Conservation (phyloP, 2,888 invertebrate genomes). For the Spodoptera picta region DNA sequence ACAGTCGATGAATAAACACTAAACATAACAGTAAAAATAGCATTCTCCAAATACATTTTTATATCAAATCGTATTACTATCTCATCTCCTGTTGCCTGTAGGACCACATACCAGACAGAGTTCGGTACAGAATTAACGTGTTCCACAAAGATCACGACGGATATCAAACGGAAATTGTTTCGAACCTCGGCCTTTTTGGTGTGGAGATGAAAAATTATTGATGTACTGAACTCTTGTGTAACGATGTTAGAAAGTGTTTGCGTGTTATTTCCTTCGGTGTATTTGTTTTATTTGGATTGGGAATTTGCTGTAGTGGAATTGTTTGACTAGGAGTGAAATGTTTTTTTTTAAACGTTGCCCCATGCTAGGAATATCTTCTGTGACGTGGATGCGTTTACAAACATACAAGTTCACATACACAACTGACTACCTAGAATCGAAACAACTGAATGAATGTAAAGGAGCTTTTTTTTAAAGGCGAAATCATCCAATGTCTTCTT, state of each 20-base stretch:
- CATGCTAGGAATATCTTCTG: no score
- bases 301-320: not conserved
- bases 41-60: conserved; percentile 5
- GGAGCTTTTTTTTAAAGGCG: no score
- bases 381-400: no score
- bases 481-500: no score
- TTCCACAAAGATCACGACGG: conserved; percentile 33
- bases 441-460: no score
- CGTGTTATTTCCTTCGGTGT: not conserved
- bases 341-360: no score
- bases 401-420: no score
- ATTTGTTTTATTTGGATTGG: not conserved
- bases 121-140: conserved; percentile 26
- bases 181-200: conserved; percentile 34
- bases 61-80: not conserved
- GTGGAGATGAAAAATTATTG: conserved; percentile 53
- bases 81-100: not conserved
- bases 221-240: conserved; percentile 31
- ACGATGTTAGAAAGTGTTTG: conserved; percentile 14
- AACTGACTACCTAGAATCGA: no score
- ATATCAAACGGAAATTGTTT: conserved; percentile 55
- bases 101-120: conserved; percentile 5
- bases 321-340: no score
- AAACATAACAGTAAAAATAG: no score
- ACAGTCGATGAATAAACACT: no score